Evolutionary conservation across 2,113 vertebrate genomes (phyloP), one percentile per base, ranked within the genome.

Genomic region (Psilopogon haemacephalus): DNA sequence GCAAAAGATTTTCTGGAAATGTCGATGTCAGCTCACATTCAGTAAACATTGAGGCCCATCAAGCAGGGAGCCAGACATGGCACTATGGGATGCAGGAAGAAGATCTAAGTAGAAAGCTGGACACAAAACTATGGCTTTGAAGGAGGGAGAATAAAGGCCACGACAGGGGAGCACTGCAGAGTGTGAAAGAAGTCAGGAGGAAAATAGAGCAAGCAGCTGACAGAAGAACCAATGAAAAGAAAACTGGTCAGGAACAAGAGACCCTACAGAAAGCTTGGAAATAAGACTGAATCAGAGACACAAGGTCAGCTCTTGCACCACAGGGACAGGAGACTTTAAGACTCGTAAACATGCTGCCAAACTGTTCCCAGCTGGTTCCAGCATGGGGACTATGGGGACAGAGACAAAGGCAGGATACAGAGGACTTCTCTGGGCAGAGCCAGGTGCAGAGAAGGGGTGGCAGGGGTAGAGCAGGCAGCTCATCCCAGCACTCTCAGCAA

Each of bases 271-370:
- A 71, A 59, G 27, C 62, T 12, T 50, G 33, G 54, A 76, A 85
- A 19, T 11, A 46, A 60, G 54, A 44, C 26, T 91, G 58, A 32
- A 59, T 44, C n/a, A 24, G 69, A 86, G 74, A 71, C 10, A 58
- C 58, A 35, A 69, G 11, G 40, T 91, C 55, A 78, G 46, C 50
- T 81, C 33, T 70, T 35, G 52, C 56, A 81, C 35, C 35, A 23
- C 44, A 6, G 37, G 38, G 16, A n/a, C 7, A 8, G 32, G 19
- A 83, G 48, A 68, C 48, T 58, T 58, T 12, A 33, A 79, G 52
- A 54, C 23, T 50, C 3, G 1, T 24, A 56, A 85, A 79, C 12
- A 56, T 0, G 0, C 58, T 72, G 38, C 26, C 83, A 20, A 54
- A 33, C 5, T 60, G 65, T 32, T 75, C 19, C 60, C 38, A 24